Evolutionary conservation across 2,888 invertebrate species (phyloP).

Genomic region (Sylvicola cinctus): DNA sequence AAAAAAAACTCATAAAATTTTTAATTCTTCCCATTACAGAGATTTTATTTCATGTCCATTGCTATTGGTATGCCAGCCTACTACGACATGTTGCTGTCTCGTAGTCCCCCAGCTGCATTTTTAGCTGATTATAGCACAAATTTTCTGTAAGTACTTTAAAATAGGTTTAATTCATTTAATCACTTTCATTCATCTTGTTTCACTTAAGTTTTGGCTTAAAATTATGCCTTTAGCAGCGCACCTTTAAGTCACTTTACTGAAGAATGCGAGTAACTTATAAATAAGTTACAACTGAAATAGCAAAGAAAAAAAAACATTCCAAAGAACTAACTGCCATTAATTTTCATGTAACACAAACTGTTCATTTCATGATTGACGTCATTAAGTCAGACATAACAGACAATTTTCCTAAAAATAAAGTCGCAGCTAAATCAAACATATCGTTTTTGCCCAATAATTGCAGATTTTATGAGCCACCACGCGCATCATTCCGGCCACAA

Average conservation of each 20-base stretch:
- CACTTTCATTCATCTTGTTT: constrained; percentile 11
- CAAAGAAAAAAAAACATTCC: too few species aligned
- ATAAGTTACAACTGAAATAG: too few species aligned
- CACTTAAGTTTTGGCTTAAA: too few species aligned
- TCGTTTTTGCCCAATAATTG: constrained; percentile 6
- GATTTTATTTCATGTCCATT: constrained; percentile 1
- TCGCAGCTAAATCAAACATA: too few species aligned
- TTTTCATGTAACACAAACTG: too few species aligned
- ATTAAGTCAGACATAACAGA: constrained; percentile 22
- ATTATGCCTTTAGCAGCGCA: too few species aligned
- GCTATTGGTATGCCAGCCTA: constrained; percentile 11
- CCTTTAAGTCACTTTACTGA: too few species aligned
- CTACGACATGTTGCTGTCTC: constrained; percentile 37
- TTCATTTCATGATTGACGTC: too few species aligned
- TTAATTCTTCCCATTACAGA: too few species aligned
- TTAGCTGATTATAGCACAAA: constrained; percentile 33
- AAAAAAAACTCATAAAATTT: too few species aligned
- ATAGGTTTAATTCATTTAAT: constrained; percentile 14
- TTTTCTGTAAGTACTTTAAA: constrained; percentile 19
- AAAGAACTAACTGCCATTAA: too few species aligned
- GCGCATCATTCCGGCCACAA: constrained; percentile 19
- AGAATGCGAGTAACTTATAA: too few species aligned
- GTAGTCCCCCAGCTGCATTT: constrained; percentile 45
- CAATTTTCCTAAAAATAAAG: constrained; percentile 13
- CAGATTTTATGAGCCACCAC: constrained; percentile 19